Base-by-base conservation (phyloP, 2,888 invertebrate species). In the Rugalucina vietnamica region DNA sequence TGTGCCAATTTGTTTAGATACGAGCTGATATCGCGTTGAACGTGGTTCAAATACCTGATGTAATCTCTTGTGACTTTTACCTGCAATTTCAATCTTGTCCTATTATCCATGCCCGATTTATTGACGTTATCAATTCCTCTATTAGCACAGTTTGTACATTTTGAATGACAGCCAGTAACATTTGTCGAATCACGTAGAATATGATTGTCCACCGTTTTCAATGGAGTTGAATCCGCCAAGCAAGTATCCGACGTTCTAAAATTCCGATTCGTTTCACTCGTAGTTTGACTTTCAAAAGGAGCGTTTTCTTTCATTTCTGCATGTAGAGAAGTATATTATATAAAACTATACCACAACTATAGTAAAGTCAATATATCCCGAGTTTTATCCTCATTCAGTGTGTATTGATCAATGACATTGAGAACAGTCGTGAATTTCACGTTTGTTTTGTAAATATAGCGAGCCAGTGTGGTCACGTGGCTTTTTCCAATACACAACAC, bases 1-100 rank as follows among this genome's bases (percentile, higher is more conserved):
- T 50, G 49, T 1, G 74, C 81, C 4, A 81, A 57, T 50, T 88
- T 88, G 12, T 85, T 84, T 14, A 85, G 43, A 34, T 88, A 86
- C 4, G 84, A 77, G 34, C 76, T 70, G 37, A 88, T 50, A 37
- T 88, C 84, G 54, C 79, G 84, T 0, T 81, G 69, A 50, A 85
- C 82, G 39, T 81, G 73, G 39, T 78, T 79, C 10, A 83, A 74
- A 72, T 84, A 88, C 73, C 82, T 57, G 18, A 88, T 84, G 43
- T 83, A 73, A 54, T 36, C 65, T 37, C 80, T 81, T 24, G 65
- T 65, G 32, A 50, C 21, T 34, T 65, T 65, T 65, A 65, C 34
- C 65, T 34, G 32, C 18, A 34, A 34, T 65, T 65, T 65, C 8
- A 65, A 29, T 4, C 29, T 65, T 29, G 32, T 65, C 21, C 65